Evolutionary conservation across 2,113 vertebrate species (phyloP), one percentile per base, ranked within the genome.

Genomic region (Aptenodytes forsteri): DNA sequence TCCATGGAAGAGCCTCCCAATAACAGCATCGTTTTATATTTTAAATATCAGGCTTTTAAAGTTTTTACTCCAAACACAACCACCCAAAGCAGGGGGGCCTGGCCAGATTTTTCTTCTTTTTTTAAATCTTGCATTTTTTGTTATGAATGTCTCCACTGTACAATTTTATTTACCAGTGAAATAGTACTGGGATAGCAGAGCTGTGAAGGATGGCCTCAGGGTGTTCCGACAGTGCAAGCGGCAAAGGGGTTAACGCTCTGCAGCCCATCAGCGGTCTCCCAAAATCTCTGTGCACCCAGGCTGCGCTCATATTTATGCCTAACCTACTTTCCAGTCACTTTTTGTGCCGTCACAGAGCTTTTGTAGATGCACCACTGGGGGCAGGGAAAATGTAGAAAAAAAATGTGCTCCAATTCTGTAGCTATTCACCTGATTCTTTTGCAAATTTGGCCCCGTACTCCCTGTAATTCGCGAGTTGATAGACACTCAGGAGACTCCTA

Each of bases 401-500:
- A 91, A 36, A 11, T 4, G n/a, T 84, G 95, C 42, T 92, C 94
- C 84, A 95, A 91, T 96, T 95, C 93, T 96, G 95, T 95, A 90
- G 19, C 62, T 91, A 66, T 95, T 95, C 93, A 97, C 93, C 96
- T 96, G 96, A 97, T 96, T 97, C 91, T 94, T 94, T 93, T 91
- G 91, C 87, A 95, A 95, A 93, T 96, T 96, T 97, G 97, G 96
- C 92, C 93, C 94, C 21, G 7, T n/a, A 85, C 69, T 96, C 76
- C 88, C 73, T 91, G 61, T 61, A 91, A 95, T 95, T 96, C 91
- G 62, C 84, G 62, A 80, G 90, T 15, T 94, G 96, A 69, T 93
- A 97, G 95, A 88, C 87, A 83, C 94, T 75, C 1, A 4, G 93
- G 95, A 88, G 90, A 87, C 87, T 91, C 62, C 90, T 52, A 67